These are phyloP conservation scores for Dryobota labecula DNA, from an alignment of 2,888 invertebrate genomes.

Conservation along the genomic window DNA sequence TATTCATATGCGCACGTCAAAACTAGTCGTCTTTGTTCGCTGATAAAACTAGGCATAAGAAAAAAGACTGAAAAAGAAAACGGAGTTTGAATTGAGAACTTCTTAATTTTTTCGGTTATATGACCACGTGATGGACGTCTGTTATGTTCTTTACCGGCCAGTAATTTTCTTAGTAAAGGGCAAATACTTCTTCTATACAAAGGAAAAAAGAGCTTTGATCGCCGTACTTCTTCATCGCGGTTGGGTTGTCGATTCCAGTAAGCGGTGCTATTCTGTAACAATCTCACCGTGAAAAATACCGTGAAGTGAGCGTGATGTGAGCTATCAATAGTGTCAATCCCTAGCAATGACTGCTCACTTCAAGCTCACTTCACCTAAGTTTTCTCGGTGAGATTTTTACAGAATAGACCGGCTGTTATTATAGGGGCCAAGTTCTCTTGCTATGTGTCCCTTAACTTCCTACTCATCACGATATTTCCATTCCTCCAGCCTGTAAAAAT, in stretches of 20 bases:
- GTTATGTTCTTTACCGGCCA: neutral
- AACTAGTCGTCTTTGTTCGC: neutral
- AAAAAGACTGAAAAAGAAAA: neutral
- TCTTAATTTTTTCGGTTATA: neutral
- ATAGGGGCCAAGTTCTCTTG: neutral
- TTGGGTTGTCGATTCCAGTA: neutral
- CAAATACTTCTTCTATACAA: neutral
- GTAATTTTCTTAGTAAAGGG: neutral
- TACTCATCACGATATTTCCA: neutral
- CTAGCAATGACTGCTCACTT: too few species aligned
- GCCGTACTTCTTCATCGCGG: too few species aligned
- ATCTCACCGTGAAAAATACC: too few species aligned
- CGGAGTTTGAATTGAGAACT: conserved; percentile 2
- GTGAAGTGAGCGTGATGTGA: too few species aligned
- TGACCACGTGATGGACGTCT: neutral
- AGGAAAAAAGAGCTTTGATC: neutral
- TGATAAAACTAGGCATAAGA: conserved; percentile 17
- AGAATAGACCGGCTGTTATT: too few species aligned
- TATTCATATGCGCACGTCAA: conserved; percentile 49
- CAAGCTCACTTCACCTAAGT: too few species aligned
- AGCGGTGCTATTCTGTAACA: too few species aligned
- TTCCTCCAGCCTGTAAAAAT: neutral
- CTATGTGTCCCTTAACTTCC: neutral
- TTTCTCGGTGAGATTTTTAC: too few species aligned
- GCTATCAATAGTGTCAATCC: too few species aligned